Evolutionary conservation across 23 tunicate genomes (phyloP).

Genomic region (Halocynthia aurantium): DNA sequence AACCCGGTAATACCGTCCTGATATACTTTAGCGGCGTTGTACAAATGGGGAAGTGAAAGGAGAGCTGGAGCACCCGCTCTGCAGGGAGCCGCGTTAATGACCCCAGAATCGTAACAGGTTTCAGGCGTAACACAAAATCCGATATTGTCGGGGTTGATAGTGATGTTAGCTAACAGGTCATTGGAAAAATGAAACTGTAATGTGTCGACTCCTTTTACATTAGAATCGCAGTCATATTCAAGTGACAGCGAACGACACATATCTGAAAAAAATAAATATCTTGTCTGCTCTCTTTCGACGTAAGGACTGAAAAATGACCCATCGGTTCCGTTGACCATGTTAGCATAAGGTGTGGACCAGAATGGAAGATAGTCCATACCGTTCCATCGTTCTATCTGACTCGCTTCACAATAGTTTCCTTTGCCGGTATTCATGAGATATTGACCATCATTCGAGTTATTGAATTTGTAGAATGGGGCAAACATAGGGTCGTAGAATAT

Average conservation of each 20-base stretch:
- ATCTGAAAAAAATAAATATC: slow-evolving; percentile 80
- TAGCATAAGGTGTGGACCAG: slow-evolving; percentile 59
- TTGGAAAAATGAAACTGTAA: slow-evolving; percentile 55
- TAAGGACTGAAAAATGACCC: slow-evolving; percentile 72
- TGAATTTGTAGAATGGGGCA: slow-evolving; percentile 66
- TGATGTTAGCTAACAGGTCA: slow-evolving; percentile 44
- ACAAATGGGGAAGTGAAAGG: slow-evolving; percentile 75
- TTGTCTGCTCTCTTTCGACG: slow-evolving; percentile 19
- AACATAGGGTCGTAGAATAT: slow-evolving; percentile 39
- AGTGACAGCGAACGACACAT: slow-evolving; percentile 70
- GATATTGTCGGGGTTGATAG: slow-evolving; percentile 54
- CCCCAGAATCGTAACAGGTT: slow-evolving; percentile 68
- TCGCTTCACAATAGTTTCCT: slow-evolving; percentile 30
- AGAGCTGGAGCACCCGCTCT: slow-evolving; percentile 71
- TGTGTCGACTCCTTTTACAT: slow-evolving; percentile 61
- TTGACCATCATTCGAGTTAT: slow-evolving; percentile 81
- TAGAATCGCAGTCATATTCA: slow-evolving; percentile 32
- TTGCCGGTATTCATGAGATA: slow-evolving; percentile 65
- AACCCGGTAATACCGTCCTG: slow-evolving; percentile 48
- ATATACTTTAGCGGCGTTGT: slow-evolving; percentile 61
- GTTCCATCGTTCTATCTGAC: slow-evolving; percentile 58
- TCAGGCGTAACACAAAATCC: slow-evolving; percentile 77
- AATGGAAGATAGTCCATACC: slow-evolving; percentile 32
- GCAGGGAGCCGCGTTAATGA: slow-evolving; percentile 62
- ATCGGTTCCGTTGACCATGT: slow-evolving; percentile 87